Conservation (phyloP, 2,113 vertebrate genomes). For the Rhinolophus ferrumequinum region DNA sequence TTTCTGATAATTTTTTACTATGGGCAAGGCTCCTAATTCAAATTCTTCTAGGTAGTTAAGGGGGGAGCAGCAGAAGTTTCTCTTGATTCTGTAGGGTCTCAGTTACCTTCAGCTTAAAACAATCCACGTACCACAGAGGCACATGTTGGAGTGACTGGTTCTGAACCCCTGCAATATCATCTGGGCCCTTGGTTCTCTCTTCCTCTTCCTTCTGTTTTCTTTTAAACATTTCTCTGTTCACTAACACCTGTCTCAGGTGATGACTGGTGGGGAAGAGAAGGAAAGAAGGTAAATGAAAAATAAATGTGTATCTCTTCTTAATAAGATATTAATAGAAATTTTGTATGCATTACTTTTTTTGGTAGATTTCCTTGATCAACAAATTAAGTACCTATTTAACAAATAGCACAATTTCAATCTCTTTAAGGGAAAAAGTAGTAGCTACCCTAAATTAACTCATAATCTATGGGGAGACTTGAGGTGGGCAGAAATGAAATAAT, state of each 20-base stretch:
- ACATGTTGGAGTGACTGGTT: not conserved
- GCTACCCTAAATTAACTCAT: not conserved
- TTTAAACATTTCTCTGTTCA: not conserved
- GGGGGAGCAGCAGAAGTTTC: not conserved
- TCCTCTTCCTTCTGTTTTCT: not conserved
- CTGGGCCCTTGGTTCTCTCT: not conserved
- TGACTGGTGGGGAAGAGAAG: not conserved
- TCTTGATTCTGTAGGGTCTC: not conserved
- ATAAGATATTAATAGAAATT: not conserved
- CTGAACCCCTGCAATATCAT: no score
- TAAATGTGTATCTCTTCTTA: not conserved
- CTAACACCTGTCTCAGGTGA: not conserved
- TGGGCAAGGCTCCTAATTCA: not conserved
- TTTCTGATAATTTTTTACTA: not conserved
- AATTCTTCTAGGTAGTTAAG: not conserved
- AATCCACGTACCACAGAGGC: not conserved
- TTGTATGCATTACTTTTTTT: not conserved
- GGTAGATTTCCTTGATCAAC: not conserved
- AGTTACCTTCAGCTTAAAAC: not conserved
- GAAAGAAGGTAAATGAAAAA: not conserved
- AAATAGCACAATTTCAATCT: not conserved
- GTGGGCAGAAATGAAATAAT: not conserved
- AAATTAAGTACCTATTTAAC: constrained; percentile 34
- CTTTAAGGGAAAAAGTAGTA: not conserved
- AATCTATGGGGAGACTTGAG: not conserved